A percentile compares a stretch with the other conserved stretches of the same genome.
phyloP scores from a whole-genome alignment of 1,140 invertebrate species.

The Dinothrombium tinctorium region DNA sequence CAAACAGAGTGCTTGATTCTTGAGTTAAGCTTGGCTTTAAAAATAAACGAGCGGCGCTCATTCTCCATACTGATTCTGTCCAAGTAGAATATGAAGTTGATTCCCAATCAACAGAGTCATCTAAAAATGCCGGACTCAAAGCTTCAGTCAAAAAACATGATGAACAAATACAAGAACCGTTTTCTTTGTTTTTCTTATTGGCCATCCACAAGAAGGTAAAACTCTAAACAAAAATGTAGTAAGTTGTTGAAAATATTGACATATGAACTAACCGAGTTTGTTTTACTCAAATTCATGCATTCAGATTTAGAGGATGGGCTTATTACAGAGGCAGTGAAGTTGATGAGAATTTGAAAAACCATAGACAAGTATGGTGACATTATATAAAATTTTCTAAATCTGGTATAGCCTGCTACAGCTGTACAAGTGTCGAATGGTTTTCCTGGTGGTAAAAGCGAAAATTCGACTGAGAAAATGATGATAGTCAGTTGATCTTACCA shows the following conservation, averaged over 20 bases:
- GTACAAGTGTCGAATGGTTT: too few relatives aligned
- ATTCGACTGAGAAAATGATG: too few relatives aligned
- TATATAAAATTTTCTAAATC: too few relatives aligned
- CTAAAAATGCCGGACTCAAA: slow-evolving; percentile 50
- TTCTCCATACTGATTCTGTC: slow-evolving; percentile 68
- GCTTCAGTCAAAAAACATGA: slow-evolving; percentile 45
- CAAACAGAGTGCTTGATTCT: slow-evolving; percentile 33
- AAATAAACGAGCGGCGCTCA: slow-evolving; percentile 49
- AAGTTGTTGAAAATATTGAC: background rate
- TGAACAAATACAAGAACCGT: slow-evolving; percentile 47
- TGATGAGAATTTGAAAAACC: too few relatives aligned
- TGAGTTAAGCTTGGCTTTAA: slow-evolving; percentile 39
- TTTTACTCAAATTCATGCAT: too few relatives aligned
- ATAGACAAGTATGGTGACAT: too few relatives aligned
- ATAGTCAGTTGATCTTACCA: too few relatives aligned
- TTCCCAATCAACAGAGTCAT: slow-evolving; percentile 43
- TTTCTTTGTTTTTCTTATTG: slow-evolving; percentile 20
- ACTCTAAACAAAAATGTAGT: background rate
- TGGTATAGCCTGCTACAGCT: too few relatives aligned
- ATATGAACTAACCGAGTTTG: background rate
- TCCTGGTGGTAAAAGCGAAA: too few relatives aligned
- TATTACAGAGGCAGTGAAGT: too few relatives aligned
- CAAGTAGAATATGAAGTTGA: slow-evolving; percentile 60
- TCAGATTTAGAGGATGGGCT: too few relatives aligned
- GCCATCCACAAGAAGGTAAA: slow-evolving; percentile 12